Percentiles rank a stretch among this genome's conserved stretches.
These are phyloP conservation scores for Astur gentilis DNA, from an alignment of 2,113 vertebrate species.

Conservation along the genomic window DNA sequence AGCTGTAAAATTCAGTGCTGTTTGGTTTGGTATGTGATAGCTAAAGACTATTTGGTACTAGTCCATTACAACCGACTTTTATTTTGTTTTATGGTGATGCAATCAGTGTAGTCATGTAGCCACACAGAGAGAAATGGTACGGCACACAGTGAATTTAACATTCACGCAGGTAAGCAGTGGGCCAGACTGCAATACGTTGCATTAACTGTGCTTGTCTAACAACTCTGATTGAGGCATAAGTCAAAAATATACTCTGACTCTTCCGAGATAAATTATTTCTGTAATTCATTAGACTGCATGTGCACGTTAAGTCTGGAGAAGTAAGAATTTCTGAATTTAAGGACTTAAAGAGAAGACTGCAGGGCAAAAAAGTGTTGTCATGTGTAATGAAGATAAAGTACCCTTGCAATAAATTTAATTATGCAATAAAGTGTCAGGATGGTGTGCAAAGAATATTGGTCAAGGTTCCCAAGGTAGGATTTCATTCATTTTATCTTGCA, in stretches of 20 bases:
- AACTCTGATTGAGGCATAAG: background rate
- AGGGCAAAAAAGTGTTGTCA: slow-evolving; percentile 38
- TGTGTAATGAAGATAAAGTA: slow-evolving; percentile 72
- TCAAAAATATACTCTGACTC: slow-evolving; percentile 16
- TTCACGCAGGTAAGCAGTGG: background rate
- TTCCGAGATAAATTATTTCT: slow-evolving; percentile 14
- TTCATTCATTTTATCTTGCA: slow-evolving; percentile 48
- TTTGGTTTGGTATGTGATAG: background rate
- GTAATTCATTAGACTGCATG: background rate
- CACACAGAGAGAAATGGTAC: background rate
- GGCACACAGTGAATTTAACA: background rate
- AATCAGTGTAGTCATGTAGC: background rate
- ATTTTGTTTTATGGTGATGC: background rate
- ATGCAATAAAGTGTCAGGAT: slow-evolving; percentile 55
- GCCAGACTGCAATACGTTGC: background rate
- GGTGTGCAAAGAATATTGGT: slow-evolving; percentile 54
- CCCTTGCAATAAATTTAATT: slow-evolving; percentile 70
- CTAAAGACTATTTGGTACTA: background rate
- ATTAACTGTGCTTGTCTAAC: slow-evolving; percentile 15
- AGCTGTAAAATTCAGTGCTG: background rate
- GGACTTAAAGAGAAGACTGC: background rate
- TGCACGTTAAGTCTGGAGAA: background rate
- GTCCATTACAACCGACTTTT: background rate
- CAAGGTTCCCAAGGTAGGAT: slow-evolving; percentile 27
- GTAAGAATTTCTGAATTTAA: slow-evolving; percentile 6